Evolutionary conservation across 2,888 invertebrate species (phyloP), one percentile per base, ranked within the genome.

Genomic region (Anarsia innoxiella): DNA sequence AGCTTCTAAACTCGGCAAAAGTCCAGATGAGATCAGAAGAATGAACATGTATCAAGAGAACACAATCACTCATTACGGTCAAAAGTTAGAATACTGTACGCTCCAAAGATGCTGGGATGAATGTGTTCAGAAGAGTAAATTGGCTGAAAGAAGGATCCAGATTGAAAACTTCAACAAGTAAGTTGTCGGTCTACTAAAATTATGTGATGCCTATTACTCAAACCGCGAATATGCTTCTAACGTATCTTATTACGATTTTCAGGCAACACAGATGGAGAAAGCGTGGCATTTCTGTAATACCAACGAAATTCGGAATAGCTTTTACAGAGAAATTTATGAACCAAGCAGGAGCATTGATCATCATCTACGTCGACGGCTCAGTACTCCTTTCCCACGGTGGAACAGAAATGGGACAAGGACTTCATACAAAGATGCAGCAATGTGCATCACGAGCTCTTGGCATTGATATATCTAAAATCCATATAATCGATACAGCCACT

Each of bases 321-420:
- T 96, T 94, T 59, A 92, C 92, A 0, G 88, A 89, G 5, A 76
- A 88, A 42, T 89, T 91, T 56, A 67, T 96, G 15, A 95, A 95
- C 66, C 96, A 96, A 84, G 91, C 90, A 1, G 96, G 95, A 4
- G 96, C 97, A 0, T 78, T 98, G 36, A 88, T 98, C 1, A 89
- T 94, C 27, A 87, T 96, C n/a, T 96, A 97, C 63, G 86, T 86
- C 0, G 94, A 95, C 69, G 97, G 96, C 1, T 95, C 96, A 0
- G 94, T 98, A 2, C 83, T 97, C 8, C 56, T 98, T 11, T 90
- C 92, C 0, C 96, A 96, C 64, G 96, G 95, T 19, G 97, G 97
- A n/a, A 92, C 93, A 5, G 98, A 98, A 86, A 97, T 98, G 93
- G 98, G 98, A 0, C 98, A 98, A 80, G 98, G 98, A 1, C 82